Evolutionary conservation across 1,140 invertebrate genomes (phyloP).

Genomic region (Bactericera cockerelli): DNA sequence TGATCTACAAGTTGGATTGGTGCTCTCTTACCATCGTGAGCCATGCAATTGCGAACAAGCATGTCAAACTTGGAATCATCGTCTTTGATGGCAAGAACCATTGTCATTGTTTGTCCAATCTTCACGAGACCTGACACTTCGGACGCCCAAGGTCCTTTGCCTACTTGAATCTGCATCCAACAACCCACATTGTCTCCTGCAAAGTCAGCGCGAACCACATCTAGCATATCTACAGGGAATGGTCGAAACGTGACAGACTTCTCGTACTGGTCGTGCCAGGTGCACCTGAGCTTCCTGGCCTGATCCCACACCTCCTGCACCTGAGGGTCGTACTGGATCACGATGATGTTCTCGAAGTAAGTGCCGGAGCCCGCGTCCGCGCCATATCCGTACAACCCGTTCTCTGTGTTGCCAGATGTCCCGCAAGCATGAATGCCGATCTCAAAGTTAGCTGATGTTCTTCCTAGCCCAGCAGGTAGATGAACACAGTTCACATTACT

Average conservation of each 20-base stretch:
- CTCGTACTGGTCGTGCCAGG: conserved; percentile 91
- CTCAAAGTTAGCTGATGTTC: conserved; percentile 74
- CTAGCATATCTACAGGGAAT: conserved; percentile 89
- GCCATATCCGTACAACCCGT: conserved; percentile 66
- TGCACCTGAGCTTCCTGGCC: conserved; percentile 77
- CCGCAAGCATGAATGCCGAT: conserved; percentile 81
- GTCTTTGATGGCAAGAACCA: conserved; percentile 90
- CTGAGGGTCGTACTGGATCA: conserved; percentile 85
- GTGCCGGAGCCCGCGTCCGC: conserved; percentile 74
- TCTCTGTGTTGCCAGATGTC: conserved; percentile 77
- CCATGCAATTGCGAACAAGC: conserved; percentile 85
- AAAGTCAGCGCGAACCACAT: conserved; percentile 83
- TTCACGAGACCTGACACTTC: conserved; percentile 88
- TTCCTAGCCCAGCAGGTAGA: conserved; percentile 68
- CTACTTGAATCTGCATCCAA: conserved; percentile 89
- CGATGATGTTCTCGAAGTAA: conserved; percentile 88
- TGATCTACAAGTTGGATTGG: conserved; percentile 91
- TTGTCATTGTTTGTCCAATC: conserved; percentile 93
- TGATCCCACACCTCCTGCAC: conserved; percentile 95
- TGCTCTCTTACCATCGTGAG: conserved; percentile 82
- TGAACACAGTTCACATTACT: conserved; percentile 85
- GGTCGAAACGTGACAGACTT: conserved; percentile 88
- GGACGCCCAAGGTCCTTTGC: conserved; percentile 88
- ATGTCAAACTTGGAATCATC: conserved; percentile 93
- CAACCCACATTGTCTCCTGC: conserved; percentile 90